Percentiles rank a stretch among this genome's conserved stretches.
These are phyloP conservation scores for Percopsis transmontana DNA, from an alignment of 2,113 vertebrate species.

Conservation along the genomic window DNA sequence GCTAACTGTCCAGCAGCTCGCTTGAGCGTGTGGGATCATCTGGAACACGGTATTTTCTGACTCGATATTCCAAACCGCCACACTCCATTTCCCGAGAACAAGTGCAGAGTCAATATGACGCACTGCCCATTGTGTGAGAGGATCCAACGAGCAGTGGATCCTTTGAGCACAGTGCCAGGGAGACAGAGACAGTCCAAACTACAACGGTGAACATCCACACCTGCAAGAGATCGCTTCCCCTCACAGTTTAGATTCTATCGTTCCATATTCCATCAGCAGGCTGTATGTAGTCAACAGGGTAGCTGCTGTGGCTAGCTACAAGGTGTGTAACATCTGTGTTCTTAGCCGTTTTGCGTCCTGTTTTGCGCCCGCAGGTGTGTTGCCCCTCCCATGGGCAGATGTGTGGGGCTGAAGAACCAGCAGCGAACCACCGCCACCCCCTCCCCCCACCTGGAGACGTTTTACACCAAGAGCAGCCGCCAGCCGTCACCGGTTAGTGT, in stretches of 20 bases:
- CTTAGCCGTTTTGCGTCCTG: slow-evolving; percentile 20
- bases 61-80: background rate
- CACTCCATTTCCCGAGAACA: slow-evolving; percentile 1
- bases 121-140: background rate
- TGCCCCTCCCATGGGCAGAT: slow-evolving; percentile 80
- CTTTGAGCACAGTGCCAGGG: too few species aligned
- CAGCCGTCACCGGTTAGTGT: slow-evolving; percentile 77
- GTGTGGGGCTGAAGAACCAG: slow-evolving; percentile 82
- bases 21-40: background rate
- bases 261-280: slow-evolving; percentile 4
- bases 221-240: too few species aligned
- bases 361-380: slow-evolving; percentile 65
- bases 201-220: too few species aligned
- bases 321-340: slow-evolving; percentile 11
- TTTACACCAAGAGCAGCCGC: slow-evolving; percentile 71
- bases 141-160: slow-evolving; percentile 14
- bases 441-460: slow-evolving; percentile 78
- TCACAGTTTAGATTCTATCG: too few species aligned
- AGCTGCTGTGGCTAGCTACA: slow-evolving; percentile 2
- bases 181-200: too few species aligned
- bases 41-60: background rate
- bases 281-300: background rate
- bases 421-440: slow-evolving; percentile 59
- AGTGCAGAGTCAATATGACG: background rate
- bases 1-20: background rate